Evolutionary conservation across 1,140 invertebrate genomes (phyloP), one percentile per base, ranked within the genome.

Genomic region (Pseudomyrmex pallidus): DNA sequence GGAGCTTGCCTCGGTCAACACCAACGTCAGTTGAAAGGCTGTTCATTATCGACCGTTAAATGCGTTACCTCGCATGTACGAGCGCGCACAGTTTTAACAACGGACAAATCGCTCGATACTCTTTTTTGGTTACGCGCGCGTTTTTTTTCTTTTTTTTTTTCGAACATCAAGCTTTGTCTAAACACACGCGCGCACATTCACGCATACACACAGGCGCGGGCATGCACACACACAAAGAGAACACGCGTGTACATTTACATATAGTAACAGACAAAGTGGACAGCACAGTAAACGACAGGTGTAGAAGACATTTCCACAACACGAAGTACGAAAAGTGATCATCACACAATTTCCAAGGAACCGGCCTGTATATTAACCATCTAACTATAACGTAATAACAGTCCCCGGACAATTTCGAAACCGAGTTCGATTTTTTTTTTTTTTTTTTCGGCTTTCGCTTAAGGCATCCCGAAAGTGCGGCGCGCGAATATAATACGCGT

Each of bases 271-370:
- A 87, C 78, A 56, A 87, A 86, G 78, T 76, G 77, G 68, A 87
- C 61, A 87, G 78, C 85, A 86, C 77, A 86, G 85, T 82, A 85
- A 86, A 86, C 76, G 85, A 80, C 62, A 87, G 63, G 46, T 64
- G 25, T 70, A 86, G 78, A 86, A 74, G 66, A 83, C 59, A 61
- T 76, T 72, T 52, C 68, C 66, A 74, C 73, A 59, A 83, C 52
- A 76, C 13, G 77, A 86, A 66, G 59, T 61, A 59, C 70, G 35
- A 83, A 76, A 86, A 85, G 85, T 59, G 72, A 86, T 87, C 85
- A 70, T 50, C 70, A 25, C 56, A 62, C 52, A 35, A 86, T 82
- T 77, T 66, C 25, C 66, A 56, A 56, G 50, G 59, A 73, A 82
- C 85, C 48, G 68, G 72, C 48, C 54, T 56, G 35, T 35, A 35